Evolutionary conservation across 2,888 invertebrate genomes (phyloP).

Genomic region (Drosophila pseudotalamancana): DNA sequence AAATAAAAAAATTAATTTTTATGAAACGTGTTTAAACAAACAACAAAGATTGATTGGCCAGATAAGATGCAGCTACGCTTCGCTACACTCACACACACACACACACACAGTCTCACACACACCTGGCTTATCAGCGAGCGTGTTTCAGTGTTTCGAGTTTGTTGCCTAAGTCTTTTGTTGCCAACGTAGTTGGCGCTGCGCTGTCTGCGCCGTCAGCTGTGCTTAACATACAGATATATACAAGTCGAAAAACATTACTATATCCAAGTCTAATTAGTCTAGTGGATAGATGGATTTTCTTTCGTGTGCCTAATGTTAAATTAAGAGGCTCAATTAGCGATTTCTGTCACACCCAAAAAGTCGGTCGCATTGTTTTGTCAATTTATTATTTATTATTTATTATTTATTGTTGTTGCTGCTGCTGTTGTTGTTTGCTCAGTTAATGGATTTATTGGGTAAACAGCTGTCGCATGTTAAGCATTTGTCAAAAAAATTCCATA

Average conservation of each 20-base stretch:
- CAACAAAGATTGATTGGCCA: conserved; percentile 76
- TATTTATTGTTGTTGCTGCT: conserved; percentile 23
- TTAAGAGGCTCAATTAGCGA: conserved; percentile 64
- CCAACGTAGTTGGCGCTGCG: conserved; percentile 67
- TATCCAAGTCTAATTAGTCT: neutral
- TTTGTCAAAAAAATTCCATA: conserved; percentile 73
- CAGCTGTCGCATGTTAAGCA: conserved; percentile 73
- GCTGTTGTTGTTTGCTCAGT: conserved; percentile 63
- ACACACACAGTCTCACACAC: neutral
- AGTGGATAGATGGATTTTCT: neutral
- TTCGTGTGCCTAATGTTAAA: conserved; percentile 59
- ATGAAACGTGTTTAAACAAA: conserved; percentile 79
- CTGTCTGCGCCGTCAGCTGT: conserved; percentile 51
- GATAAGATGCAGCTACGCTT: conserved; percentile 72
- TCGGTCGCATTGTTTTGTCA: conserved; percentile 60
- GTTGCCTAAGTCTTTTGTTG: conserved; percentile 67
- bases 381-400: conserved; percentile 58
- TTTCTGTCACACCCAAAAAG: conserved; percentile 70
- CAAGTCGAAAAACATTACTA: neutral
- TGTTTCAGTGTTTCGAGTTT: conserved; percentile 48
- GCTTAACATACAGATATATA: conserved; percentile 6
- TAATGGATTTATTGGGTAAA: conserved; percentile 79
- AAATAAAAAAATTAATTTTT: conserved; percentile 77
- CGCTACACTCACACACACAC: conserved; percentile 37
- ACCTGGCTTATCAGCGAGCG: conserved; percentile 61